Evolutionary conservation across 1,140 invertebrate species (phyloP).

Genomic region (Temnothorax nylanderi): DNA sequence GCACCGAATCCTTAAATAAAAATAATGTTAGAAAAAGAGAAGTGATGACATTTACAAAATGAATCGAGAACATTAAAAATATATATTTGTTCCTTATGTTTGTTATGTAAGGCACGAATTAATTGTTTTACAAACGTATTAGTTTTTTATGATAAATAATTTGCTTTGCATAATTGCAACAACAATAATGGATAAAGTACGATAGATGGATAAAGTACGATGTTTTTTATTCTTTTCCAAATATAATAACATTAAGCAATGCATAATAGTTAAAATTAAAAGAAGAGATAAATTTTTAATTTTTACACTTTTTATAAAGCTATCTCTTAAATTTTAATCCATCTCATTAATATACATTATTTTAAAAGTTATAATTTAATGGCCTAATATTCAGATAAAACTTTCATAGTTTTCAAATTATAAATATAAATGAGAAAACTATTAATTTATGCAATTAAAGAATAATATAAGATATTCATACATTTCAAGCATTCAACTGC

Average conservation of each 20-base stretch:
- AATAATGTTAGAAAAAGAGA: slow-evolving; percentile 10
- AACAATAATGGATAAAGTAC: background rate
- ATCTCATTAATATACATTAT: background rate
- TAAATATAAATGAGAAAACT: background rate
- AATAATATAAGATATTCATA: background rate
- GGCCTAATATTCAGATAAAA: background rate
- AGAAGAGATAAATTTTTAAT: background rate
- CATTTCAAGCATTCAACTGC: background rate
- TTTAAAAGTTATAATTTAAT: background rate
- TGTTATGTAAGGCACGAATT: background rate
- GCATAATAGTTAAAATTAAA: background rate
- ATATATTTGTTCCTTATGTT: background rate
- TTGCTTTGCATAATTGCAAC: background rate
- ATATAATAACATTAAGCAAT: background rate
- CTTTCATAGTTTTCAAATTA: background rate
- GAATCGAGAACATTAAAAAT: background rate
- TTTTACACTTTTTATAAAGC: background rate
- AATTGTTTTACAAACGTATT: background rate
- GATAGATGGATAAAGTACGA: too few relatives aligned
- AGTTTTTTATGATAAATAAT: background rate
- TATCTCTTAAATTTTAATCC: background rate
- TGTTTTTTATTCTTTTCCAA: slow-evolving; percentile 5
- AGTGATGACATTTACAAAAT: background rate
- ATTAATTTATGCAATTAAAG: background rate
- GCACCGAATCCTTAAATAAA: background rate